phyloP scores from a whole-genome alignment of 2,888 invertebrate genomes.

The Endomychus coccineus region DNA sequence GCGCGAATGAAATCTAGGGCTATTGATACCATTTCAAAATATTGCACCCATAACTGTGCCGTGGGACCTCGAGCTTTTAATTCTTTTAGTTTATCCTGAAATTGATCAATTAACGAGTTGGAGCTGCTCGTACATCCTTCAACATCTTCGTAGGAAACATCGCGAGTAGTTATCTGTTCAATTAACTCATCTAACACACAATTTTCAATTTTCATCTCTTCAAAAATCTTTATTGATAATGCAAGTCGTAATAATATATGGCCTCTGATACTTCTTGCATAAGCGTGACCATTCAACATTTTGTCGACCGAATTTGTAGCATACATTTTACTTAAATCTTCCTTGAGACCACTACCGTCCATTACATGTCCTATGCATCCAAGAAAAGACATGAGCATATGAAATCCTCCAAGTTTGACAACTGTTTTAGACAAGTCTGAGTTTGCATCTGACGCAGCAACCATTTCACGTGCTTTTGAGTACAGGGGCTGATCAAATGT shows the following conservation, averaged over 20 bases:
- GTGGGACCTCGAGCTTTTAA: slow-evolving; percentile 25
- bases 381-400: no score
- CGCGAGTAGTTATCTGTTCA: slow-evolving; percentile 25
- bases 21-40: slow-evolving; percentile 33
- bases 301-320: no score
- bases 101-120: slow-evolving; percentile 16
- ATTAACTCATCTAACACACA: slow-evolving; percentile 22
- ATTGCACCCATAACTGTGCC: slow-evolving; percentile 32
- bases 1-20: slow-evolving; percentile 28
- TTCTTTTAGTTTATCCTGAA: slow-evolving; percentile 24
- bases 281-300: no score
- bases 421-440: no score
- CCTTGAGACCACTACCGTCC: no score
- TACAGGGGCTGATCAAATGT: no score
- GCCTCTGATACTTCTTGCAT: slow-evolving; percentile 32
- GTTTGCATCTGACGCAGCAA: no score
- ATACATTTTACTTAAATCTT: slow-evolving; percentile 22
- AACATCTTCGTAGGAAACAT: slow-evolving; percentile 22
- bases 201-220: slow-evolving; percentile 17
- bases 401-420: no score
- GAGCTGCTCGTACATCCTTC: slow-evolving; percentile 21
- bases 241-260: slow-evolving; percentile 31
- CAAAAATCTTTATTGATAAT: slow-evolving; percentile 21
- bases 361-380: no score
- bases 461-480: no score